Base-by-base conservation (phyloP, 2,888 invertebrate genomes). In the Patella depressa region DNA sequence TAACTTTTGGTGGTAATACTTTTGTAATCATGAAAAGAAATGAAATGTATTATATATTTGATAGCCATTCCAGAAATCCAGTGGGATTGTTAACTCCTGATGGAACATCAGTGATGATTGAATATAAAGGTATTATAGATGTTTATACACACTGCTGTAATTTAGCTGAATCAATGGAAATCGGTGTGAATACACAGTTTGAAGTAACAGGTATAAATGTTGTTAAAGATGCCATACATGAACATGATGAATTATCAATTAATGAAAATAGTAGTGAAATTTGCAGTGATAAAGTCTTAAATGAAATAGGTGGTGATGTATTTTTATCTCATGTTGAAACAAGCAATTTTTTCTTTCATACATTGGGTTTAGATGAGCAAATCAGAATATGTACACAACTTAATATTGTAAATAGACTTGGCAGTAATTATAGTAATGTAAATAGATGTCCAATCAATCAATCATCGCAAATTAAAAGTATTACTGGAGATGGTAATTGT, bases 181-280 rank as follows among this genome's bases (percentile, higher is more conserved):
- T 65, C n/a, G 19, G 19, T 65, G 15, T n/a, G 19, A 19, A 19
- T 19, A 19, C 17, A 19, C 59, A 59, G 19, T 59, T 15, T 59
- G 59, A 59, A 59, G 19, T 65, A 65, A 65, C 65, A 19, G 65
- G 65, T 65, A 19, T 65, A 19, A 65, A 65, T 65, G 65, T 65
- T 12, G 5, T 12, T 65, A 65, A 17, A 15, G 65, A 65, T 65
- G 17, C 65, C 4, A 19, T 15, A 17, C n/a, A 65, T 12, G 65
- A 65, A 65, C 45, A 45, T 45, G 45, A 45, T 45, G 45, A 45
- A 45, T 45, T 45, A 45, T 45, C 45, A 45, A 45, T 45, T 45
- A 45, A 45, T 45, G 45, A 45, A 45, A 45, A 45, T 45, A 45
- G 45, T 45, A 45, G 45, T 45, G 45, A 45, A 45, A 9, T 45